Percentiles rank a stretch among this genome's conserved stretches.
phyloP scores from a whole-genome alignment of 2,888 invertebrate genomes.

The Diarsia mendica region DNA sequence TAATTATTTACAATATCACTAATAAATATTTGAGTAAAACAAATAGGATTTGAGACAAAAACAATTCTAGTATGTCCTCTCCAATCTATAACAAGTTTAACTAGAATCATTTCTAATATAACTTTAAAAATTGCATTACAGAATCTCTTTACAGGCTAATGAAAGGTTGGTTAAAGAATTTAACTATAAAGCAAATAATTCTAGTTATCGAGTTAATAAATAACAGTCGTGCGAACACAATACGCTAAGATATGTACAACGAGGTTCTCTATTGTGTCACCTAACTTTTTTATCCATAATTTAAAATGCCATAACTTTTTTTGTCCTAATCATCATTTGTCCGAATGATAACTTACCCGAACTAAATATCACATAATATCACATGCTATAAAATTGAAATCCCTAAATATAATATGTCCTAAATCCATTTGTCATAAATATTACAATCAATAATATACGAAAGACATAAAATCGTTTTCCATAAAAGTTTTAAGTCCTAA shows the following conservation, averaged over 20 bases:
- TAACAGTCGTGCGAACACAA: constrained; percentile 68
- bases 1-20: constrained; percentile 75
- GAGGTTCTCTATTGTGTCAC: too few species aligned
- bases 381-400: too few species aligned
- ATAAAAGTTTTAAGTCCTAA: too few species aligned
- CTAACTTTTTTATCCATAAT: too few species aligned
- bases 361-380: too few species aligned
- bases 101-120: constrained; percentile 57
- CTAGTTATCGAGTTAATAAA: constrained; percentile 64
- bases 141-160: constrained; percentile 51
- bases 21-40: constrained; percentile 69
- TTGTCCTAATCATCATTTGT: too few species aligned
- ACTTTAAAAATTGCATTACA: constrained; percentile 58
- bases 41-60: constrained; percentile 67
- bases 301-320: too few species aligned
- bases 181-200: constrained; percentile 57
- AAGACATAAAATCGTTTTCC: too few species aligned
- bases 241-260: constrained; percentile 75
- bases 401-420: too few species aligned
- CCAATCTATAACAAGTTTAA: constrained; percentile 59
- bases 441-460: too few species aligned
- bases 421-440: too few species aligned
- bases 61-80: constrained; percentile 54
- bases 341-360: too few species aligned
- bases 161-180: constrained; percentile 36